phyloP scores from a whole-genome alignment of 2,888 invertebrate genomes.

The Eupithecia subfuscata region DNA sequence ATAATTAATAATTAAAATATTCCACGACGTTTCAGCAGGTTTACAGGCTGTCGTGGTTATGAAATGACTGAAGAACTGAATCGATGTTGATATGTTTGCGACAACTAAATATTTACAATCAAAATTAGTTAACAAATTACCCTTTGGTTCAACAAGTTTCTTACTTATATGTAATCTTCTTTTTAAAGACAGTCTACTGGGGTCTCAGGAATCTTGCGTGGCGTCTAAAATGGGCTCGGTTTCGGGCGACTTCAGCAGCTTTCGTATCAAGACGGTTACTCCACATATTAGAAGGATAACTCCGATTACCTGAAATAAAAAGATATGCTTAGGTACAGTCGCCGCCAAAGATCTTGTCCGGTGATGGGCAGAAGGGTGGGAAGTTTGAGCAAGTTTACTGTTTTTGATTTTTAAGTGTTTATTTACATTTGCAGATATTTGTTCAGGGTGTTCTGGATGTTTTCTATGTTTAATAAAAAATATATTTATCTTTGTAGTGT shows the following conservation, averaged over 20 bases:
- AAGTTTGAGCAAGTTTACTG: too few relatives aligned
- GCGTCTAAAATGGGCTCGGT: slow-evolving; percentile 61
- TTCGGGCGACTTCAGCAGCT: slow-evolving; percentile 59
- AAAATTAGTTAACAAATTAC: not conserved
- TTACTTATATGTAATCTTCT: not conserved
- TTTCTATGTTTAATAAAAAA: too few relatives aligned
- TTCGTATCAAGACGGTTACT: slow-evolving; percentile 61
- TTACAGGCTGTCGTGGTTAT: not conserved
- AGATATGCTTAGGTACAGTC: not conserved
- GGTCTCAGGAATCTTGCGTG: slow-evolving; percentile 14
- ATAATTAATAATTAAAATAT: not conserved
- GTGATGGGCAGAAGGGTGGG: too few relatives aligned
- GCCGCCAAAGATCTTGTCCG: too few relatives aligned
- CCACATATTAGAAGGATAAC: slow-evolving; percentile 61
- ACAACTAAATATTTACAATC: not conserved
- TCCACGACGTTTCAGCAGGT: not conserved
- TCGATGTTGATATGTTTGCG: not conserved
- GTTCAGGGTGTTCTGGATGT: too few relatives aligned
- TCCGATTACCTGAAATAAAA: slow-evolving; percentile 62
- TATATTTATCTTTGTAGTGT: too few relatives aligned
- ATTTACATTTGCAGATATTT: too few relatives aligned
- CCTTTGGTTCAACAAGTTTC: not conserved
- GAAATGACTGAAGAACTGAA: not conserved
- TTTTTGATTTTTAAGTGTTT: too few relatives aligned
- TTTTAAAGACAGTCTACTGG: not conserved